phyloP scores from a whole-genome alignment of 92 coral and sea anemone genomes.

The Actinostola sp. region DNA sequence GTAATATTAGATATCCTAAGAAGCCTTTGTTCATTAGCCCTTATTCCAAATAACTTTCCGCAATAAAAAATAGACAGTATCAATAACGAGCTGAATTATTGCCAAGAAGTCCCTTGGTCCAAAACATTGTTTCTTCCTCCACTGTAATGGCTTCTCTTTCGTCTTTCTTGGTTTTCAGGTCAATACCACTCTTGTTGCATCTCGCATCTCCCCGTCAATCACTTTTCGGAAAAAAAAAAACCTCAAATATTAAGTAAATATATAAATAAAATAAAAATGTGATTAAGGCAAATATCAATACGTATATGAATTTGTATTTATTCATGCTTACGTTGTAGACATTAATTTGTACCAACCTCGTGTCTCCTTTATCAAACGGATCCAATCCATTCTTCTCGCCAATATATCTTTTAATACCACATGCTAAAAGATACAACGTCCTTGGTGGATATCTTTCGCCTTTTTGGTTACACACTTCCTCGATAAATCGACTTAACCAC shows the following conservation, averaged over 20 bases:
- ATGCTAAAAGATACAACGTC: slow-evolving; percentile 28
- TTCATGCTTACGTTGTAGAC: slow-evolving; percentile 4
- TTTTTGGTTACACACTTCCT: slow-evolving; percentile 36
- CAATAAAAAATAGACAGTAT: background rate
- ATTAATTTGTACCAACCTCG: slow-evolving; percentile 25
- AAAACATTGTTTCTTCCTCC: slow-evolving; percentile 32
- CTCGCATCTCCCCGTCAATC: slow-evolving; percentile 35
- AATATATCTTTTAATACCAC: slow-evolving; percentile 30
- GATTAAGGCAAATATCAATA: background rate
- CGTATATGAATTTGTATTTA: no score
- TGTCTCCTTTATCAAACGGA: slow-evolving; percentile 18
- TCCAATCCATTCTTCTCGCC: slow-evolving; percentile 18
- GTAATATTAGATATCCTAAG: slow-evolving; percentile 20
- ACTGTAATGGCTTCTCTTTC: slow-evolving; percentile 24
- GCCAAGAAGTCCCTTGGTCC: slow-evolving; percentile 29
- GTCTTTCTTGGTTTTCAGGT: slow-evolving; percentile 24
- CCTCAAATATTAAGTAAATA: slow-evolving; percentile 10
- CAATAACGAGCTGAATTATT: background rate
- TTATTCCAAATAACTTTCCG: slow-evolving; percentile 31
- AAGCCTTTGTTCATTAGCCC: slow-evolving; percentile 32
- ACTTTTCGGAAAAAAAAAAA: slow-evolving; percentile 21
- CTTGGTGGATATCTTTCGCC: slow-evolving; percentile 38
- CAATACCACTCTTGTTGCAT: slow-evolving; percentile 18
- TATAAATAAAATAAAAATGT: background rate
- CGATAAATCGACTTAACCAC: slow-evolving; percentile 35